Evolutionary conservation across 2,113 vertebrate species (phyloP).

Genomic region (Amphiprion percula): DNA sequence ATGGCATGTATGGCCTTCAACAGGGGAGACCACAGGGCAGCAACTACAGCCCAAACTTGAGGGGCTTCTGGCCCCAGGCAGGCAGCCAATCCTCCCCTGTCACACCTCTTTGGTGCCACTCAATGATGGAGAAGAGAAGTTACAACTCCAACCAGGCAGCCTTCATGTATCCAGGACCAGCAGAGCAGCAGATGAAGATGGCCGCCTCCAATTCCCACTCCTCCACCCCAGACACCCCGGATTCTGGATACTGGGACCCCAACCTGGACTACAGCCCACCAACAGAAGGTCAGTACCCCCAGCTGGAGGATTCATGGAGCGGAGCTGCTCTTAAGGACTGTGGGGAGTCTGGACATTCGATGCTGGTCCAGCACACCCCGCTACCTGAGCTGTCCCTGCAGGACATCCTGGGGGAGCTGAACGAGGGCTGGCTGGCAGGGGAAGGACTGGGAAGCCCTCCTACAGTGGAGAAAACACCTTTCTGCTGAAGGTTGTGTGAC

Average conservation of each 20-base stretch:
- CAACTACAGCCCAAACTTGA: slow-evolving; percentile 26
- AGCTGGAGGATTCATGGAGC: slow-evolving; percentile 63
- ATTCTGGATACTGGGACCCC: slow-evolving; percentile 76
- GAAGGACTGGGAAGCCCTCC: slow-evolving; percentile 32
- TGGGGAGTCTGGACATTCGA: background rate
- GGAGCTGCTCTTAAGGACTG: slow-evolving; percentile 8
- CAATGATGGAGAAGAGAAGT: slow-evolving; percentile 51
- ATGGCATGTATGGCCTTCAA: slow-evolving; percentile 46
- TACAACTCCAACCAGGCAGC: slow-evolving; percentile 35
- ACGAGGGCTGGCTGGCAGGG: slow-evolving; percentile 76
- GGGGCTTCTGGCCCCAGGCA: slow-evolving; percentile 60
- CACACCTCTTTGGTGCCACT: slow-evolving; percentile 54
- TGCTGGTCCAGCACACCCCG: slow-evolving; percentile 30
- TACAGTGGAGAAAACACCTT: slow-evolving; percentile 28
- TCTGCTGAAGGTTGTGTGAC: slow-evolving; percentile 37
- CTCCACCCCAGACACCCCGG: slow-evolving; percentile 74
- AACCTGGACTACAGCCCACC: slow-evolving; percentile 52
- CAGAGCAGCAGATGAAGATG: slow-evolving; percentile 57
- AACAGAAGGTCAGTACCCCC: slow-evolving; percentile 8
- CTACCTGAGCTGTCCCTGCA: slow-evolving; percentile 81
- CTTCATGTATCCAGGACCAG: slow-evolving; percentile 47
- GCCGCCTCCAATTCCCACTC: slow-evolving; percentile 34
- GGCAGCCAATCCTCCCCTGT: slow-evolving; percentile 36
- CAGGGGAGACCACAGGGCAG: slow-evolving; percentile 33
- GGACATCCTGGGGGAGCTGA: slow-evolving; percentile 79